Percentiles rank a stretch among this genome's conserved stretches.
Evolutionary conservation across 2,888 invertebrate species (phyloP).

Genomic region (Rhodophaea formosa): DNA sequence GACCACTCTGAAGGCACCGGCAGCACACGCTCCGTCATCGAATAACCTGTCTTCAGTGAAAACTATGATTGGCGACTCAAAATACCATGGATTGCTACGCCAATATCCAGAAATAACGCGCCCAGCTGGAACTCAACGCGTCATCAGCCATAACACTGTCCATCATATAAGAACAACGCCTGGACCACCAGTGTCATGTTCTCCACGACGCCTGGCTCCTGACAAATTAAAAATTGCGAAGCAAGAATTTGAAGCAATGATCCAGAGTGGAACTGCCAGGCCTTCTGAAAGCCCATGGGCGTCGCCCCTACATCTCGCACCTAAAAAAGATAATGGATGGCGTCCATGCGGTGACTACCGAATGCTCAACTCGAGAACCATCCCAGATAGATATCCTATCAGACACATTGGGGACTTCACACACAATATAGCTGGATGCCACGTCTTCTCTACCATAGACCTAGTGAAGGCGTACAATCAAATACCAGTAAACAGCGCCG

Average conservation of each 20-base stretch:
- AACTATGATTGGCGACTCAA: constrained; percentile 3
- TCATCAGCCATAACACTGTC: constrained; percentile 17
- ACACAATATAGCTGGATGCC: too few relatives aligned
- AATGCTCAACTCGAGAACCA: too few relatives aligned
- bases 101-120: constrained; percentile 19
- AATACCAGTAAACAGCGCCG: too few relatives aligned
- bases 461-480: too few relatives aligned
- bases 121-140: constrained; percentile 13
- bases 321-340: too few relatives aligned
- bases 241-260: constrained; percentile 13
- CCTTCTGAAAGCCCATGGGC: constrained; percentile 14
- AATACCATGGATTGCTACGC: constrained; percentile 14
- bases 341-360: too few relatives aligned
- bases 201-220: constrained; percentile 11
- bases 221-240: constrained; percentile 20
- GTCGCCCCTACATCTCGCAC: constrained; percentile 9
- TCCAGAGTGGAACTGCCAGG: neutral
- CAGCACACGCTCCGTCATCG: neutral
- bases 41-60: neutral
- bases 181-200: constrained; percentile 20
- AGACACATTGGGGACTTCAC: too few relatives aligned
- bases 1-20: neutral
- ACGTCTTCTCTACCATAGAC: too few relatives aligned
- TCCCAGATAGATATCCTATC: too few relatives aligned
- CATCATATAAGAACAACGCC: constrained; percentile 24